Percentiles rank a stretch among this genome's conserved stretches.
These are phyloP conservation scores for Lophotriccus pileatus DNA, from an alignment of 2,797 vertebrate genomes.

Conservation along the genomic window DNA sequence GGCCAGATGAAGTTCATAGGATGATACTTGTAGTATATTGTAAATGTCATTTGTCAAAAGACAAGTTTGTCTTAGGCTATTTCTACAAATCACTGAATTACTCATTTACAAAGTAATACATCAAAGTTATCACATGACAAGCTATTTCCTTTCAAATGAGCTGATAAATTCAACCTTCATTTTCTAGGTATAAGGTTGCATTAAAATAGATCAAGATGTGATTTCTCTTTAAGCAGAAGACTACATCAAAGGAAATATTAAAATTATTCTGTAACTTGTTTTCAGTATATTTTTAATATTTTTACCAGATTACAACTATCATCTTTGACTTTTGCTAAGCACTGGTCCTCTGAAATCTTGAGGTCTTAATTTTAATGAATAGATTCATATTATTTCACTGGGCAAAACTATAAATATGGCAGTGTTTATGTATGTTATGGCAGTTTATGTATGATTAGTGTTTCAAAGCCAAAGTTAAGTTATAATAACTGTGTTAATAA, in stretches of 20 bases:
- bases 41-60: constrained; percentile 14
- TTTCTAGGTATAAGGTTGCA: background rate
- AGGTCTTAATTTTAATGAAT: background rate
- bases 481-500: constrained; percentile 24
- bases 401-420: background rate
- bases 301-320: background rate
- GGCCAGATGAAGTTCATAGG: background rate
- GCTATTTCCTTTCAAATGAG: background rate
- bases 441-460: background rate
- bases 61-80: background rate
- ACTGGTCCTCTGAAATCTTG: background rate
- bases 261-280: background rate
- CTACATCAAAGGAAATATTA: background rate
- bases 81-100: background rate
- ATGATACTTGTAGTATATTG: background rate
- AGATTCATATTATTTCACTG: background rate
- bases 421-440: too few relatives aligned
- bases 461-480: constrained; percentile 47
- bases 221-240: background rate
- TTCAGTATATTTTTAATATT: background rate
- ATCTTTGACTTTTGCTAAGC: background rate
- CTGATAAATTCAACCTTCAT: background rate
- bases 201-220: background rate
- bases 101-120: background rate
- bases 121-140: background rate